These are phyloP conservation scores for Leucophora obtusa DNA, from an alignment of 2,888 invertebrate genomes.

Conservation along the genomic window DNA sequence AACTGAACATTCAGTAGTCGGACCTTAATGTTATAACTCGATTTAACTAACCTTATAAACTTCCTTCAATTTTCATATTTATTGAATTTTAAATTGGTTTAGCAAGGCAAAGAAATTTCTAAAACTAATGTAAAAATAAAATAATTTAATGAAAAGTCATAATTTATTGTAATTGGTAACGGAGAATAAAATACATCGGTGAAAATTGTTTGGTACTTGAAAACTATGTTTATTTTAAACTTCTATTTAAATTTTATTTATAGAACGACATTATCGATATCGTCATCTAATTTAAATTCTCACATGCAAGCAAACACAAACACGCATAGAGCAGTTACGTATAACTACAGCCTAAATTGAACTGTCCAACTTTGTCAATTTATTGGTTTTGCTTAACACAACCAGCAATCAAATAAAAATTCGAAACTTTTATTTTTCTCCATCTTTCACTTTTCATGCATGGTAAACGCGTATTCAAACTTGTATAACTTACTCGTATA, in stretches of 20 bases:
- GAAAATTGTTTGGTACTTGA: slow-evolving; percentile 25
- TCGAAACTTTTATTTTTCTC: slow-evolving; percentile 21
- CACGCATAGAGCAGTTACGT: slow-evolving; percentile 1
- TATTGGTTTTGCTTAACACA: slow-evolving; percentile 61
- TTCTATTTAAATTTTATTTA: slow-evolving; percentile 12
- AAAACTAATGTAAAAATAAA: slow-evolving; percentile 33
- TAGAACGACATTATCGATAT: not conserved
- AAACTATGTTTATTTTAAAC: slow-evolving; percentile 15
- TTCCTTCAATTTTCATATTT: slow-evolving; percentile 1
- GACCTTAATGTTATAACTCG: not conserved
- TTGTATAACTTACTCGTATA: slow-evolving; percentile 35
- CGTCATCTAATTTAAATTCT: slow-evolving; percentile 29
- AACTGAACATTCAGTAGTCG: no score
- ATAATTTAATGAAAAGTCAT: slow-evolving; percentile 42
- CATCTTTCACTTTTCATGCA: slow-evolving; percentile 57
- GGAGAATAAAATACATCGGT: slow-evolving; percentile 5
- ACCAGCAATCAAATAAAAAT: slow-evolving; percentile 52
- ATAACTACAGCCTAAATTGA: slow-evolving; percentile 63
- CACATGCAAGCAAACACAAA: slow-evolving; percentile 1
- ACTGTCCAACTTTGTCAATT: slow-evolving; percentile 66
- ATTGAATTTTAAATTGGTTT: slow-evolving; percentile 5
- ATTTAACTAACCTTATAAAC: not conserved
- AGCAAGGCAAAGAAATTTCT: not conserved
- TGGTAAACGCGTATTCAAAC: slow-evolving; percentile 52
- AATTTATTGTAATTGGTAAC: slow-evolving; percentile 44